phyloP scores from a whole-genome alignment of 2,797 vertebrate species.

The Meriones psammophilus region DNA sequence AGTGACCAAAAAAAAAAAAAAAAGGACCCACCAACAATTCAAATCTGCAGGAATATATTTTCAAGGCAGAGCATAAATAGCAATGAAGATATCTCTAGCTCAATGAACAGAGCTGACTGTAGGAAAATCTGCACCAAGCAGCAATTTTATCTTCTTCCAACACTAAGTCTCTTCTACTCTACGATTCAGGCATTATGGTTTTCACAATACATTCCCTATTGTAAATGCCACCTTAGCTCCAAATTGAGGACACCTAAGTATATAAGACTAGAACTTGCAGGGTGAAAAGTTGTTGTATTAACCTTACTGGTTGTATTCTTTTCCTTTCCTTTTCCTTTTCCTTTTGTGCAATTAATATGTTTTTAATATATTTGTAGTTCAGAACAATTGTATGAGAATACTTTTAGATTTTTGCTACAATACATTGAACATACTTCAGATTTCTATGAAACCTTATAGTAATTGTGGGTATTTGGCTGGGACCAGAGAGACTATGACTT shows the following conservation, averaged over 20 bases:
- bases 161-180: not conserved
- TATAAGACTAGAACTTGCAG: not conserved
- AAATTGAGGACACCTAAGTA: constrained; percentile 19
- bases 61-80: not conserved
- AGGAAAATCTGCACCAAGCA: not conserved
- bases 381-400: not conserved
- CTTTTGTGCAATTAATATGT: not conserved
- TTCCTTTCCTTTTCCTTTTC: not conserved
- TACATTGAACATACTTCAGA: not conserved
- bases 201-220: not conserved
- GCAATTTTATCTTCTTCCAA: not conserved
- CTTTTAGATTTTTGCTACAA: not conserved
- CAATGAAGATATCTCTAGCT: not conserved
- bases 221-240: constrained; percentile 8
- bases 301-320: not conserved
- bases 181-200: not conserved
- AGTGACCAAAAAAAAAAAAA: constrained; percentile 26
- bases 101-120: not conserved
- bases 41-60: constrained; percentile 32
- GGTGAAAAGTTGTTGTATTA: not conserved
- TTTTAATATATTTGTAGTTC: not conserved
- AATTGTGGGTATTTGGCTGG: constrained; percentile 1
- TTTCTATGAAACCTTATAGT: not conserved
- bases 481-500: not conserved
- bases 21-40: not conserved